A percentile compares a stretch with the other conserved stretches of the same genome.
Conservation (phyloP, 2,113 vertebrate species). For the Sinosuthora webbiana region DNA sequence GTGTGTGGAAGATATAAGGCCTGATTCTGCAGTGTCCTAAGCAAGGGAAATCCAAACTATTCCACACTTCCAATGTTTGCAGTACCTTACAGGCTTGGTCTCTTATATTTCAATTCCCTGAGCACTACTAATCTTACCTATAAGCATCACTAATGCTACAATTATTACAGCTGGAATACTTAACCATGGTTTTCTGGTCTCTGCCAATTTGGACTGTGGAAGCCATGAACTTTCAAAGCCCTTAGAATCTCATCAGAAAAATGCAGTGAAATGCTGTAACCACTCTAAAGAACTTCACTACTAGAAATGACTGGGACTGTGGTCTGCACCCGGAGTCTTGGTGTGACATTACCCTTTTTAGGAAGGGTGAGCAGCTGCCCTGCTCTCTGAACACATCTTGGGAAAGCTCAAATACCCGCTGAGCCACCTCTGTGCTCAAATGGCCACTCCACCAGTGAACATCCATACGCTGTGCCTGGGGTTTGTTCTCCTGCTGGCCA, state of each 20-base stretch:
- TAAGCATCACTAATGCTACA: not conserved
- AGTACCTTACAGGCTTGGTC: not conserved
- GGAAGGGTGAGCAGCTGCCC: not conserved
- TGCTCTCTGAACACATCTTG: not conserved
- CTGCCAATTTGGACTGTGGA: not conserved
- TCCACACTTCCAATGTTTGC: not conserved
- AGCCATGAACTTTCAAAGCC: not conserved
- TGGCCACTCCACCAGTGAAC: not conserved
- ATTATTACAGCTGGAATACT: not conserved
- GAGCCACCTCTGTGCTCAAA: not conserved
- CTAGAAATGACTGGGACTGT: not conserved
- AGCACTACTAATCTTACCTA: not conserved
- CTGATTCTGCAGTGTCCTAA: not conserved
- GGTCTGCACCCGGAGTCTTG: not conserved
- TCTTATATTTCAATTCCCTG: not conserved
- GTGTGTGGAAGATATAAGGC: not conserved
- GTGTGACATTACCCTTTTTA: fast-evolving
- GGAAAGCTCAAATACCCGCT: not conserved
- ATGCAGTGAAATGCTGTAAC: not conserved
- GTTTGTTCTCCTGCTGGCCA: not conserved
- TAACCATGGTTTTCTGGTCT: not conserved
- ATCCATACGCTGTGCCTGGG: fast-evolving
- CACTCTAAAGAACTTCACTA: not conserved
- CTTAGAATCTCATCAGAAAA: not conserved
- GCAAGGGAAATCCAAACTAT: not conserved